Evolutionary conservation across 2,888 invertebrate genomes (phyloP).

Genomic region (Melieria picta): DNA sequence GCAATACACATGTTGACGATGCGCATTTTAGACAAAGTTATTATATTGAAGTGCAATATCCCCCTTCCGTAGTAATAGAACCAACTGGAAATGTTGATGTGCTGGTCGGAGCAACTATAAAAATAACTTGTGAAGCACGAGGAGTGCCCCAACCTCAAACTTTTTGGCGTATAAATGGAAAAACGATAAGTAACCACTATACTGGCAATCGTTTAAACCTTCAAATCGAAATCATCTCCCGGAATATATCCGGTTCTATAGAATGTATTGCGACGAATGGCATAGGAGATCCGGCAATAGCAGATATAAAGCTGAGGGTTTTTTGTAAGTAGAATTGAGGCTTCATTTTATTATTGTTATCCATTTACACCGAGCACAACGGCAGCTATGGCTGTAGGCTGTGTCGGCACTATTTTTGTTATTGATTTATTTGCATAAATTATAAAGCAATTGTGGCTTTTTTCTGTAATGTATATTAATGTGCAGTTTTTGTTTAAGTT

Average conservation of each 20-base stretch:
- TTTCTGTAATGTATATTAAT: too few relatives aligned
- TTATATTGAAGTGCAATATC: conserved; percentile 80
- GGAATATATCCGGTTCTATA: conserved; percentile 76
- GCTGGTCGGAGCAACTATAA: conserved; percentile 77
- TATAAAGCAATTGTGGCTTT: too few relatives aligned
- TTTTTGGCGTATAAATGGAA: conserved; percentile 71
- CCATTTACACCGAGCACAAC: background rate
- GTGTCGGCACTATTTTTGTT: too few relatives aligned
- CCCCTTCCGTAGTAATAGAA: conserved; percentile 77
- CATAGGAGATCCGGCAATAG: conserved; percentile 77
- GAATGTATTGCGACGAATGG: conserved; percentile 80
- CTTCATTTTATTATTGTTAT: background rate
- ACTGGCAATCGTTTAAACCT: conserved; percentile 59
- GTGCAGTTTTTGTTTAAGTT: too few relatives aligned
- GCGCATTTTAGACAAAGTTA: conserved; percentile 71
- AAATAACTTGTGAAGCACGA: conserved; percentile 76
- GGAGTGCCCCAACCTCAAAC: conserved; percentile 80
- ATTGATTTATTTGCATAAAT: too few relatives aligned
- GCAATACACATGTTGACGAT: conserved; percentile 62
- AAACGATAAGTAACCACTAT: conserved; percentile 50
- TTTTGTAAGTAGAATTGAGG: conserved; percentile 72
- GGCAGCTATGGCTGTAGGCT: too few relatives aligned
- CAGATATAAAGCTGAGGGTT: conserved; percentile 75
- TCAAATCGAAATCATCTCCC: conserved; percentile 66
- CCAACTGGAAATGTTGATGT: conserved; percentile 78